Conservation (phyloP, 2,113 vertebrate species). For the Tiliqua scincoides region DNA sequence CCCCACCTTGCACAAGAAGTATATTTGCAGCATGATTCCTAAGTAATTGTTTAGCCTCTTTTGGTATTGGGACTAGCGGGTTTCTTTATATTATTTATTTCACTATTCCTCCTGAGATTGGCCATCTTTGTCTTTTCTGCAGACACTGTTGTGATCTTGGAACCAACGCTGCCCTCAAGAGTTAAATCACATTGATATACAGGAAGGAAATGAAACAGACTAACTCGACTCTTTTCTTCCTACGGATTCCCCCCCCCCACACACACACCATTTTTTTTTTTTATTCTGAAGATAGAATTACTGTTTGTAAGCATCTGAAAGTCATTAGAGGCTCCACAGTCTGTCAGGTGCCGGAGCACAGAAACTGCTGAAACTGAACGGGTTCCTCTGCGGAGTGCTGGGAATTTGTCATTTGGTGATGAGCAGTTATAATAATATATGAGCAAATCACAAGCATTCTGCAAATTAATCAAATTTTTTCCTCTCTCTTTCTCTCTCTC, state of each 20-base stretch:
- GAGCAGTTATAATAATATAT: slow-evolving; percentile 95
- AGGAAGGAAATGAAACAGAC: slow-evolving; percentile 83
- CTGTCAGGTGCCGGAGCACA: slow-evolving; percentile 88
- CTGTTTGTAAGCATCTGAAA: slow-evolving; percentile 94
- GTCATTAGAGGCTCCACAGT: slow-evolving; percentile 90
- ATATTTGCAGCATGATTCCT: slow-evolving; percentile 58
- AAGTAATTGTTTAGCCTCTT: slow-evolving; percentile 54
- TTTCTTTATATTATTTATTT: slow-evolving; percentile 44
- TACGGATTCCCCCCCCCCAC: slow-evolving; percentile 58
- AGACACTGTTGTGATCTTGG: slow-evolving; percentile 58
- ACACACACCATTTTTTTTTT: slow-evolving; percentile 65
- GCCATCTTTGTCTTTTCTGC: slow-evolving; percentile 72
- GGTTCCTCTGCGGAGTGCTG: slow-evolving; percentile 85
- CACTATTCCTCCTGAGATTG: slow-evolving; percentile 60
- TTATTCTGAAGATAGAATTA: slow-evolving; percentile 88
- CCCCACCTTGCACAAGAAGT: slow-evolving; percentile 49
- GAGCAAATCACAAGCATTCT: slow-evolving; percentile 93
- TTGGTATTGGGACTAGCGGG: slow-evolving; percentile 4
- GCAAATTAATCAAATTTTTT: slow-evolving; percentile 92
- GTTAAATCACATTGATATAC: slow-evolving; percentile 78
- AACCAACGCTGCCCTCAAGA: slow-evolving; percentile 61
- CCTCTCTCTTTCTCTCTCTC: slow-evolving; percentile 14
- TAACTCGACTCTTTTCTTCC: slow-evolving; percentile 78
- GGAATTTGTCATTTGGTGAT: slow-evolving; percentile 92
- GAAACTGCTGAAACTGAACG: slow-evolving; percentile 88